These are phyloP conservation scores for Rhinella marina DNA, from an alignment of 2,797 vertebrate species.

Conservation along the genomic window DNA sequence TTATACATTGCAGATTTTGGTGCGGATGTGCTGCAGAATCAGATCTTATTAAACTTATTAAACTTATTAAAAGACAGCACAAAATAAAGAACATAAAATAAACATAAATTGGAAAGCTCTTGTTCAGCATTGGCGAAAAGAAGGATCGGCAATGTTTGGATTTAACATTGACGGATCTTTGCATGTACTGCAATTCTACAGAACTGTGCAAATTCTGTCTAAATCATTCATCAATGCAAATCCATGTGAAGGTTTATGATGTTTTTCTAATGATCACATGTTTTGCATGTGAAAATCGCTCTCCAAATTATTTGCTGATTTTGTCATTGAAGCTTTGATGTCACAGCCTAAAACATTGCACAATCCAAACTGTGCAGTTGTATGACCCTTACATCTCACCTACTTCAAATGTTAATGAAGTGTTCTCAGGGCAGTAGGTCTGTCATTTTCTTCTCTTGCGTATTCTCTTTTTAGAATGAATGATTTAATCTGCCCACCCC, in stretches of 20 bases:
- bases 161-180: neutral
- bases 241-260: neutral
- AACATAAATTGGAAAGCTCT: neutral
- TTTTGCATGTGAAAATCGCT: neutral
- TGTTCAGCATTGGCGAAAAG: neutral
- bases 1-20: no score
- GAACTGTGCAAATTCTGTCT: no score
- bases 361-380: neutral
- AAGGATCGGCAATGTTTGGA: neutral
- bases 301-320: neutral
- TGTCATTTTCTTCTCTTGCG: neutral
- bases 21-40: no score
- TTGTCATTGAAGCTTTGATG: conserved; percentile 1
- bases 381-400: neutral
- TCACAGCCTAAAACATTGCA: neutral
- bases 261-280: neutral
- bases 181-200: neutral
- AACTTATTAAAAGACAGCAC: no score
- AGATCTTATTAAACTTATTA: no score
- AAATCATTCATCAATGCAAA: neutral
- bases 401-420: neutral
- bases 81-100: no score
- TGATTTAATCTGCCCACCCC: neutral
- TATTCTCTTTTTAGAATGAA: neutral
- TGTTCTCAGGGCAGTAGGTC: neutral